phyloP scores from a whole-genome alignment of 2,888 invertebrate species.

The Eupelmus urozonus region DNA sequence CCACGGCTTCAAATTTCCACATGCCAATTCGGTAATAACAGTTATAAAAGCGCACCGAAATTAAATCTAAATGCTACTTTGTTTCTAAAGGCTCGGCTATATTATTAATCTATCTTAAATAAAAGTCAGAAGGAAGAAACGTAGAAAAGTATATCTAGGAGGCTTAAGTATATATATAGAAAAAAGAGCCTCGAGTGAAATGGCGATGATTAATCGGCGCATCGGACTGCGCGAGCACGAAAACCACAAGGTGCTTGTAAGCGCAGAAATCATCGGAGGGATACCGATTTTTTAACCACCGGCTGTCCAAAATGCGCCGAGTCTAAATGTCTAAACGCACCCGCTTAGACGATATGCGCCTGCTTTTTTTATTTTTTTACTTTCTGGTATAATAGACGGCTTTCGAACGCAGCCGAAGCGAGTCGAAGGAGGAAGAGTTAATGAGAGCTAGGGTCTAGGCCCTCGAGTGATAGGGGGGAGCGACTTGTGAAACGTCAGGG shows the following conservation, averaged over 20 bases:
- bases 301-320: conserved; percentile 54
- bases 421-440: conserved; percentile 47
- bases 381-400: conserved; percentile 54
- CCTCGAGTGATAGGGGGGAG: background rate
- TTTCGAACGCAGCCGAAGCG: conserved; percentile 27
- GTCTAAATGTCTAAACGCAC: background rate
- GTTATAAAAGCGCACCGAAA: conserved; percentile 29
- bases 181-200: conserved; percentile 40
- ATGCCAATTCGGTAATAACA: conserved; percentile 58
- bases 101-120: conserved; percentile 55
- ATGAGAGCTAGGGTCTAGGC: conserved; percentile 43
- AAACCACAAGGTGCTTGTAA: conserved; percentile 52
- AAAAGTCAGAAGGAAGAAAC: conserved; percentile 26
- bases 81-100: conserved; percentile 12
- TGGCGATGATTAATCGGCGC: conserved; percentile 59
- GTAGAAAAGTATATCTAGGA: conserved; percentile 9
- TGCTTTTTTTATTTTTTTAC: conserved; percentile 2
- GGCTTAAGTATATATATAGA: conserved; percentile 17
- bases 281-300: conserved; percentile 50
- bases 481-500: conserved; percentile 1
- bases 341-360: conserved; percentile 8
- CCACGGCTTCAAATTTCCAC: conserved; percentile 33
- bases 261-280: conserved; percentile 42
- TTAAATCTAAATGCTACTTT: conserved; percentile 47
- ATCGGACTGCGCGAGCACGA: conserved; percentile 55